Percentiles rank a stretch among this genome's conserved stretches.
These are phyloP conservation scores for Pachypsylla venusta DNA, from an alignment of 1,140 invertebrate species.

Conservation along the genomic window DNA sequence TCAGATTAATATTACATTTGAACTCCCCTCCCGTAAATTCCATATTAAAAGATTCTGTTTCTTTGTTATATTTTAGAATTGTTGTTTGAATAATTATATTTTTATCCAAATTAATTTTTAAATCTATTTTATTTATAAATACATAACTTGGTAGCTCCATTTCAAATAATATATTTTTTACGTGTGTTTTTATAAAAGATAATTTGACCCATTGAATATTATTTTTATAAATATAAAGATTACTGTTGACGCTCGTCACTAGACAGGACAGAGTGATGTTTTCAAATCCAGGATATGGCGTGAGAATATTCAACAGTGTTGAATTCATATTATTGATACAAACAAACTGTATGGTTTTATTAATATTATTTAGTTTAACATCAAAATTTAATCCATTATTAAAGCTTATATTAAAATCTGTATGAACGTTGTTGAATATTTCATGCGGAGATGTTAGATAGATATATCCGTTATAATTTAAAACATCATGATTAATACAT, in stretches of 20 bases:
- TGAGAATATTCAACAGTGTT: background rate
- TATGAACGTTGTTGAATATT: background rate
- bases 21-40: background rate
- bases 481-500: background rate
- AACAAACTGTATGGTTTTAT: background rate
- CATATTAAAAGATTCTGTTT: background rate
- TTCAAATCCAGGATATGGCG: background rate
- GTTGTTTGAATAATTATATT: background rate
- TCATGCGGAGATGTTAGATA: background rate
- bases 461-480: background rate
- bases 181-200: background rate
- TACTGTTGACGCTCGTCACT: background rate
- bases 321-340: background rate
- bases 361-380: background rate
- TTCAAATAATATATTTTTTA: background rate
- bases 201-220: background rate
- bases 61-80: background rate
- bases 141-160: slow-evolving; percentile 2
- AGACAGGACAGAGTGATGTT: background rate
- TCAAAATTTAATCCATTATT: background rate
- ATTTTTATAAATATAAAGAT: background rate
- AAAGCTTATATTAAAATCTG: background rate
- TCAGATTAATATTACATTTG: background rate
- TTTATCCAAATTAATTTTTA: background rate
- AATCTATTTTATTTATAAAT: background rate